Percentiles rank a stretch among this genome's conserved stretches.
phyloP scores from a whole-genome alignment of 2,797 vertebrate species.

The Graptemys geographica region DNA sequence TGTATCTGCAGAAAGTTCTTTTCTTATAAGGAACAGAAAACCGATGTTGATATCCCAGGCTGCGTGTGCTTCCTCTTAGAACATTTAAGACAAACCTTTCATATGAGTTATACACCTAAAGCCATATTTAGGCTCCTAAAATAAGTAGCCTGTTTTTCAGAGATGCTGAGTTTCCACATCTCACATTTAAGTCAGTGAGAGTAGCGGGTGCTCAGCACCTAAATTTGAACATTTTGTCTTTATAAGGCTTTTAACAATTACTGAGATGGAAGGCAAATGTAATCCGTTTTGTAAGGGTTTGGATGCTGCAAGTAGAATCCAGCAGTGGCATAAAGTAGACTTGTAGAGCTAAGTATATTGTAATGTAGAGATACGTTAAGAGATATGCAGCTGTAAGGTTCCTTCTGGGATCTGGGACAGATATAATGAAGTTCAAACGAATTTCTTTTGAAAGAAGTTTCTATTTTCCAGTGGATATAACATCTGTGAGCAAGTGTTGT shows the following conservation, averaged over 20 bases:
- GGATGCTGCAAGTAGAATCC: background rate
- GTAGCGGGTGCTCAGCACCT: background rate
- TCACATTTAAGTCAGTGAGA: background rate
- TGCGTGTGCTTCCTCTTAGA: background rate
- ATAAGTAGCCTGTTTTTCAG: background rate
- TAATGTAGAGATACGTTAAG: background rate
- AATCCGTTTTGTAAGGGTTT: background rate
- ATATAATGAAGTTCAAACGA: background rate
- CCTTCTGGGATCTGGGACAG: background rate
- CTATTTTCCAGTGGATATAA: background rate
- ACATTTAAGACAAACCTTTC: background rate
- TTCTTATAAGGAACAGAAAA: background rate
- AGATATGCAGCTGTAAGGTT: background rate
- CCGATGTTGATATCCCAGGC: accelerated
- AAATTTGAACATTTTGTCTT: background rate
- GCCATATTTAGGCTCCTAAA: background rate
- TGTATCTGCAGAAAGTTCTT: background rate
- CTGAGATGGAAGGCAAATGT: background rate
- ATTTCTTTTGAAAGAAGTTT: conserved; percentile 38
- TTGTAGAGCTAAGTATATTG: background rate
- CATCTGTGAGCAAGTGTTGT: background rate
- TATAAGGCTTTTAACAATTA: background rate
- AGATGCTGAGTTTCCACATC: background rate
- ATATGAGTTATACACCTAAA: background rate
- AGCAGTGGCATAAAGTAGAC: background rate